Conservation (phyloP, 1,140 invertebrate species). For the Saccostrea cuccullata region DNA sequence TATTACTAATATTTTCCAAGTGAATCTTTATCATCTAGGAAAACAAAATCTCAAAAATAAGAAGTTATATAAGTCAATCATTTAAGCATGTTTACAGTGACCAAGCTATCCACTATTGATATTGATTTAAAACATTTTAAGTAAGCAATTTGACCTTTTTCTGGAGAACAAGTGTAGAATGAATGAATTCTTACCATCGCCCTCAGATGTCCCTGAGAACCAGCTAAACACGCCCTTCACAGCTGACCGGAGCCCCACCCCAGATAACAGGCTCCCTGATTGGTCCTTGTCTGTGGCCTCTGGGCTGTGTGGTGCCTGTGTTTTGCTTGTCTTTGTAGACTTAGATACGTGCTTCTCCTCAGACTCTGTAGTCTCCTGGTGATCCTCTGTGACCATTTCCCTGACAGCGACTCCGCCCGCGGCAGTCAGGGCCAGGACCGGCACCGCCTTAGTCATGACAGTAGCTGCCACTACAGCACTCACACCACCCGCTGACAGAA, state of each 20-base stretch:
- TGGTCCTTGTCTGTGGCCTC: neutral
- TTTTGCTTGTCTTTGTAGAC: neutral
- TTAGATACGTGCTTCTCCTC: neutral
- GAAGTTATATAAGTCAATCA: too few relatives aligned
- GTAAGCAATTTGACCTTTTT: too few relatives aligned
- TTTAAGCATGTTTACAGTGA: too few relatives aligned
- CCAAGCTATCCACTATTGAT: too few relatives aligned
- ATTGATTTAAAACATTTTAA: too few relatives aligned
- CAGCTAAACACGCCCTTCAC: neutral
- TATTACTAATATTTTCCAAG: too few relatives aligned
- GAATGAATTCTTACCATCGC: too few relatives aligned
- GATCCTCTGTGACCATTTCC: neutral
- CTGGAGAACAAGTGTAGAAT: too few relatives aligned
- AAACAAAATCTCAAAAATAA: too few relatives aligned
- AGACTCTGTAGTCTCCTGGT: neutral
- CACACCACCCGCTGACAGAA: neutral
- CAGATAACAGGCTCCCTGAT: neutral
- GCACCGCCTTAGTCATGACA: neutral
- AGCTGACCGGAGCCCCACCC: neutral
- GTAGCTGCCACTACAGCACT: neutral
- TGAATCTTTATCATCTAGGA: too few relatives aligned
- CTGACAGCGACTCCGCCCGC: neutral
- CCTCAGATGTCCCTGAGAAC: neutral
- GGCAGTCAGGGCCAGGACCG: neutral
- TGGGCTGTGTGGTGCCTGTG: neutral